Base-by-base conservation (phyloP, 2,797 vertebrate genomes). In the Psittacula derbiana region DNA sequence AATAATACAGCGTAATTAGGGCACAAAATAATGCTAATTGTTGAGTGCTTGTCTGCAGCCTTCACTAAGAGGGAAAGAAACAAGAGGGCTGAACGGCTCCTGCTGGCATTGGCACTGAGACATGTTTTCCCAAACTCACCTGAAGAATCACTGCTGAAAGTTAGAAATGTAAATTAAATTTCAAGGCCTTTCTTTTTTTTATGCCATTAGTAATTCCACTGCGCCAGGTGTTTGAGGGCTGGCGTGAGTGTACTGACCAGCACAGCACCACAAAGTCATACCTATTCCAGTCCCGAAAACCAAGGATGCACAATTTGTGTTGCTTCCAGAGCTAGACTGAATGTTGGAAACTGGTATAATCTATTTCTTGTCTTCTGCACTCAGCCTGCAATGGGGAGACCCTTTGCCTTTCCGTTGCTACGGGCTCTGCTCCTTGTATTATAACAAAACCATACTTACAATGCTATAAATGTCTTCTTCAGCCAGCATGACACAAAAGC, bases 11-110 rank as follows among this genome's bases (percentile, higher is more conserved):
- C 82, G 18, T 83, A 90, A 93, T 78, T 84, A 96, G 79, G 91
- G 12, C 46, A 50, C 94, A 93, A 96, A 97, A 94, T 85, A 65
- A 80, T 52, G 47, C 12, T 53, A 85, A 85, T 92, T 89, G 73
- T 70, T 36, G 65, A 72, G n/a, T 36, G 31, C 40, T 76, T 65
- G 83, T 94, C 84, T 86, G 49, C 70, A 76, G 79, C 40, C 47
- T 86, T 65, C 33, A 30, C 55, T 58, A 61, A 44, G 30, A 88
- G 38, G 23, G 36, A 91, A 87, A 86, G 72, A 85, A 86, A 72
- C 36, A 67, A 92, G 41, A 36, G 66, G 65, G 24, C 41, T 76
- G 61, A 88, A 43, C 7, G 6, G 40, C 36, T 78, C 16, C 24
- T 88, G 41, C 33, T 55, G 16, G 40, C 20, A 15, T 16, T 58